phyloP scores from a whole-genome alignment of 2,797 vertebrate species.

The Pangasius mekongensis region DNA sequence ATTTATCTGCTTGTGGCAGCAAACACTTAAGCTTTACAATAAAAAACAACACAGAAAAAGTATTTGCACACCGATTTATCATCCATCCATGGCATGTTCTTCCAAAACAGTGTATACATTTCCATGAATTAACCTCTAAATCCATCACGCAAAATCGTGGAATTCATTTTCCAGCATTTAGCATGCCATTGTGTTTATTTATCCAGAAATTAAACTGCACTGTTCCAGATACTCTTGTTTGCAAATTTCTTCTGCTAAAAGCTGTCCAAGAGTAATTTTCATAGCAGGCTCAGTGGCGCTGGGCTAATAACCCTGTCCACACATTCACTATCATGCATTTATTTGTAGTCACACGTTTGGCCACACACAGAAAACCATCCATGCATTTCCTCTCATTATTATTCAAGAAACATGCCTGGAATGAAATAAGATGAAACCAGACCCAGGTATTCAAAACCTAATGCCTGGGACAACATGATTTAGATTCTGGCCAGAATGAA shows the following conservation, averaged over 20 bases:
- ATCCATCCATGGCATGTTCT: slow-evolving; percentile 23
- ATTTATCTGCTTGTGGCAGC: background rate
- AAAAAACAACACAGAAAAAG: background rate
- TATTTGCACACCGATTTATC: slow-evolving; percentile 33
- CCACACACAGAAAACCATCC: slow-evolving; percentile 48
- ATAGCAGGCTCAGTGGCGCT: slow-evolving; percentile 34
- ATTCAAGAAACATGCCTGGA: slow-evolving; percentile 55
- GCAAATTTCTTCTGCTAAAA: slow-evolving; percentile 40
- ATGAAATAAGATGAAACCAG: slow-evolving; percentile 45
- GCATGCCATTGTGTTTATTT: slow-evolving; percentile 12
- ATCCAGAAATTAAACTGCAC: slow-evolving; percentile 25
- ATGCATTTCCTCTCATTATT: slow-evolving; percentile 59
- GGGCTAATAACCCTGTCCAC: slow-evolving; percentile 54
- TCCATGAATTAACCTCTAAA: slow-evolving; percentile 24
- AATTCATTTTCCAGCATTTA: slow-evolving; percentile 22
- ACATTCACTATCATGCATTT: slow-evolving; percentile 62
- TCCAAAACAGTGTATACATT: slow-evolving; percentile 18
- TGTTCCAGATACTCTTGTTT: slow-evolving; percentile 43
- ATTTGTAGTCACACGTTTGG: slow-evolving; percentile 53
- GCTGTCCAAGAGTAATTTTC: slow-evolving; percentile 51
- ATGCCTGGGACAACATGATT: slow-evolving; percentile 9
- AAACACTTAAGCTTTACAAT: background rate
- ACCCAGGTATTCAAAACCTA: slow-evolving; percentile 24
- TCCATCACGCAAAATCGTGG: slow-evolving; percentile 11
- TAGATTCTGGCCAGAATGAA: background rate